Evolutionary conservation across 2,113 vertebrate genomes (phyloP).

Genomic region (Cardinalis cardinalis): DNA sequence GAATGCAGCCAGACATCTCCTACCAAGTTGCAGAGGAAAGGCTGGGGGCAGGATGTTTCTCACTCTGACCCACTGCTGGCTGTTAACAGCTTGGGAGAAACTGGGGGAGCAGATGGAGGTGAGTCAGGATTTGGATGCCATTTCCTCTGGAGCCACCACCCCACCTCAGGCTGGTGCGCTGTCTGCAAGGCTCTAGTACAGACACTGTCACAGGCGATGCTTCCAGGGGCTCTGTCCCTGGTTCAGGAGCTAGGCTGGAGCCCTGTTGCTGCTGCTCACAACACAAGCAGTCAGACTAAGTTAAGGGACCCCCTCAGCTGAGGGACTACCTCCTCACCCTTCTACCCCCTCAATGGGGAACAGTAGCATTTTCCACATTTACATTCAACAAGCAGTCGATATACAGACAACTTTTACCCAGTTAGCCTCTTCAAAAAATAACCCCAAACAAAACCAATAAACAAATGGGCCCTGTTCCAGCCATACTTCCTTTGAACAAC

Average conservation of each 20-base stretch:
- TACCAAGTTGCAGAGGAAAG: rapidly evolving
- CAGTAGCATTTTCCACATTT: background rate
- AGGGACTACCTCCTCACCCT: background rate
- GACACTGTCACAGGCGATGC: rapidly evolving
- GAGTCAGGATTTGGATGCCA: background rate
- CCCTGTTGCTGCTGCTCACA: background rate
- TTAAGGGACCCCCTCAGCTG: background rate
- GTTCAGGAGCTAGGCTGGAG: background rate
- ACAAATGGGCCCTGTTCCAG: background rate
- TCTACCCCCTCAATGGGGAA: rapidly evolving
- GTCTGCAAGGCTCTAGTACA: background rate
- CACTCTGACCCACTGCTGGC: rapidly evolving
- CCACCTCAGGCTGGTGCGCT: background rate
- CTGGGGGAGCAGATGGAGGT: background rate
- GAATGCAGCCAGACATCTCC: background rate
- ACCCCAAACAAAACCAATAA: background rate
- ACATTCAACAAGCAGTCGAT: background rate
- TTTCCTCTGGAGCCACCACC: background rate
- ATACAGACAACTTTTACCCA: background rate
- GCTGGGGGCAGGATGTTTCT: background rate
- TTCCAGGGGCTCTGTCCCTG: too few species aligned
- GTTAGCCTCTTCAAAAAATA: background rate
- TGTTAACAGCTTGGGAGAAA: background rate
- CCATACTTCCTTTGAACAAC: background rate
- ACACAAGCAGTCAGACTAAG: background rate